Conservation (phyloP, 2,797 vertebrate genomes). For the Sebastes aleutianus region DNA sequence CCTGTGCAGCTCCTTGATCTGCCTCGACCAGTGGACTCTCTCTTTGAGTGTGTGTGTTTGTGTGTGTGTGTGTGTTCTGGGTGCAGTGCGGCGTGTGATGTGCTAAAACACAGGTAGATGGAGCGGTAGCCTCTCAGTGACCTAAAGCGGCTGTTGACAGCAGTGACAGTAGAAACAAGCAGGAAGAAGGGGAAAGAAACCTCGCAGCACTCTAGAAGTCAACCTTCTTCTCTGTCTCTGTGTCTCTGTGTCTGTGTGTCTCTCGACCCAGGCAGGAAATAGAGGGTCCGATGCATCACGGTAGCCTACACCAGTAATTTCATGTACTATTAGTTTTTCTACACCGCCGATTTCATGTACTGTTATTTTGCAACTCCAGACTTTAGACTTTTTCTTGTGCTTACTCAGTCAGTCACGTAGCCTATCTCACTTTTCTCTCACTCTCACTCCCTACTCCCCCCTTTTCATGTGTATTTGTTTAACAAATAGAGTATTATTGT, state of each 20-base stretch:
- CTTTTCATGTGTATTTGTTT: neutral
- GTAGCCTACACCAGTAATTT: conserved; percentile 34
- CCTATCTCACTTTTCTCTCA: neutral
- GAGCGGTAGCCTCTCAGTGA: conserved; percentile 67
- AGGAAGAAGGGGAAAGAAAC: conserved; percentile 33
- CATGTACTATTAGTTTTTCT: conserved; percentile 9
- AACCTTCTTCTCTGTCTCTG: conserved; percentile 15
- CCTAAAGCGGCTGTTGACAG: conserved; percentile 64
- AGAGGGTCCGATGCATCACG: conserved; percentile 14
- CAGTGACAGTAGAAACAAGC: conserved; percentile 50
- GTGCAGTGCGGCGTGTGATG: conserved; percentile 67
- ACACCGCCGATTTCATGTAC: conserved; percentile 17
- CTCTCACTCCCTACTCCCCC: neutral
- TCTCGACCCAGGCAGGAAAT: conserved; percentile 25
- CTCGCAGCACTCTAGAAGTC: conserved; percentile 41
- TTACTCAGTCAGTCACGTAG: neutral
- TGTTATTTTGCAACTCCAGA: conserved; percentile 30
- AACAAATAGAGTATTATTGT: neutral
- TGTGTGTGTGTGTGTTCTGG: neutral
- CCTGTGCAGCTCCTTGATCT: conserved; percentile 27
- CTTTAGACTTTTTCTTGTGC: neutral
- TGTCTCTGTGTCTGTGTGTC: neutral
- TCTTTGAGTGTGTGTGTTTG: neutral
- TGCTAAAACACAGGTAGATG: conserved; percentile 76
- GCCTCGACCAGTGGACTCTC: conserved; percentile 9